Base-by-base conservation (phyloP, 2,888 invertebrate species). In the Laspeyria flexula region DNA sequence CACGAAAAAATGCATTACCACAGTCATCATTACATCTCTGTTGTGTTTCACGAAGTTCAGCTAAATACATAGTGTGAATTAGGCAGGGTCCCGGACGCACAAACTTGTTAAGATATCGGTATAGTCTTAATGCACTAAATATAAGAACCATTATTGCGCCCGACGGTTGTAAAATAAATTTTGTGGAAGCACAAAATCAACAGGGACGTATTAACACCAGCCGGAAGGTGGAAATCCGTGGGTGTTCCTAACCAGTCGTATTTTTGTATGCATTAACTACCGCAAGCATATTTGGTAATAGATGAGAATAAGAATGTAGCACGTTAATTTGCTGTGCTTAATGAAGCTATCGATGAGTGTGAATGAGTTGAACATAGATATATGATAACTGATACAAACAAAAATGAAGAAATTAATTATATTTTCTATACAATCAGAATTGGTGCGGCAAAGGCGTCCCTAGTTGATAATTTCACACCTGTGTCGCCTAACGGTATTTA, bases 41-140 rank as follows among this genome's bases (percentile, higher is more conserved):
- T 88, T 81, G 84, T 83, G 85, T 88, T 91, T 91, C 90, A 88
- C 90, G 74, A 88, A 88, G 80, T 83, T 86, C 83, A 87, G 90
- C 88, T 91, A 90, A 90, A 88, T 76, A 86, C 82, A 77, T 81
- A 77, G 90, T 90, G 90, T 89, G 84, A 90, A 90, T 90, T 90
- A 85, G 83, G 74, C 74, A 79, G 73, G 75, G 80, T 77, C 75
- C 78, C 77, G 69, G 68, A 67, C 68, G 54, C 61, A 64, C 64
- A 60, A 61, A 59, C 55, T 51, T 48, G 55, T 54, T 55, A 65
- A 59, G 55, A 52, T 50, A 34, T 43, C 48, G 41, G 45, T 41
- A 29, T 63, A 70, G 65, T 60, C 73, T 68, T 84, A 80, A 65
- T 55, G 54, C 60, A 59, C 54, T 64, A 37, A 41, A 52, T 55